Conservation (phyloP, 2,888 invertebrate genomes). For the Drosophila helvetica region DNA sequence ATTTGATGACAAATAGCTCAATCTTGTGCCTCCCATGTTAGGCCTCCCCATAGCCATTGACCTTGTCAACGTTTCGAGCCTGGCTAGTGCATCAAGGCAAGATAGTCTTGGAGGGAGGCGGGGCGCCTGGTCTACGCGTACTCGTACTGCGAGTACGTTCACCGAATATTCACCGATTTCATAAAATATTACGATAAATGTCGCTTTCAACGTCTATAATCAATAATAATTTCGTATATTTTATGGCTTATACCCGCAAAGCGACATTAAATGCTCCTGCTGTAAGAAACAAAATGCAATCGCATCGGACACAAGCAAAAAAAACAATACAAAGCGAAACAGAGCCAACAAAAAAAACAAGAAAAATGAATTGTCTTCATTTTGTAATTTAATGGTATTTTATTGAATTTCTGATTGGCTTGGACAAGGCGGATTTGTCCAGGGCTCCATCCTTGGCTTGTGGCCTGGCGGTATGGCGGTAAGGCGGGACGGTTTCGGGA, state of each 20-base stretch:
- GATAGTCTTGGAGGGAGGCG: too few species aligned
- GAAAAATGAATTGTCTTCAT: slow-evolving; percentile 78
- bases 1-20: background rate
- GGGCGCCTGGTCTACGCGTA: too few species aligned
- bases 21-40: background rate
- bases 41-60: slow-evolving; percentile 22
- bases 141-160: background rate
- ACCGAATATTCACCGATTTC: slow-evolving; percentile 72
- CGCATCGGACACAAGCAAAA: slow-evolving; percentile 29
- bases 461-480: slow-evolving; percentile 1
- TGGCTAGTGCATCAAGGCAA: too few species aligned
- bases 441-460: slow-evolving; percentile 46
- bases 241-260: slow-evolving; percentile 79
- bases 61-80: slow-evolving; percentile 28
- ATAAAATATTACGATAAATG: slow-evolving; percentile 78
- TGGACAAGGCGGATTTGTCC: slow-evolving; percentile 62
- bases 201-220: slow-evolving; percentile 68
- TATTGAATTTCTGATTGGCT: slow-evolving; percentile 77
- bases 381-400: slow-evolving; percentile 82
- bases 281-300: slow-evolving; percentile 67
- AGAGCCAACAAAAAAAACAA: slow-evolving; percentile 24
- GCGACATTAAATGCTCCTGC: slow-evolving; percentile 81
- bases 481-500: too few species aligned
- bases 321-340: slow-evolving; percentile 5
- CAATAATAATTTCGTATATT: slow-evolving; percentile 69